Evolutionary conservation across 1,140 invertebrate genomes (phyloP).

Genomic region (Drosophila equinoxialis): DNA sequence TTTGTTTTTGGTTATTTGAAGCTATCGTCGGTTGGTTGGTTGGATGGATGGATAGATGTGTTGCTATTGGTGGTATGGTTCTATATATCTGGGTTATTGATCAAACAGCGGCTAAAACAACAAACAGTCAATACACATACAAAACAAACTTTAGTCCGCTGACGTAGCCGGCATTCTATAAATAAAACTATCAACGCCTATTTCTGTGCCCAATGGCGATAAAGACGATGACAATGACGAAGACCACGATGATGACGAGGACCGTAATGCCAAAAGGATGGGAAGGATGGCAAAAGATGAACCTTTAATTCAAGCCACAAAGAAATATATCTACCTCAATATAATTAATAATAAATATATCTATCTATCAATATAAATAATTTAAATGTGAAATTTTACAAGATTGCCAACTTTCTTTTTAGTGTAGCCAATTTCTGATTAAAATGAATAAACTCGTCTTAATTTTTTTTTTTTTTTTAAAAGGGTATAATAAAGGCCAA

Average conservation of each 20-base stretch:
- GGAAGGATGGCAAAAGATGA: constrained; percentile 4
- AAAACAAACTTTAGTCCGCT: constrained; percentile 32
- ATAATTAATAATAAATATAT: not conserved
- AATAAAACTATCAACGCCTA: constrained; percentile 40
- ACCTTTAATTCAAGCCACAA: not conserved
- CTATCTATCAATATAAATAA: not conserved
- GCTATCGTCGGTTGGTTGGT: constrained; percentile 18
- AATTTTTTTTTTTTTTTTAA: not conserved
- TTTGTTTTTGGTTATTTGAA: not conserved
- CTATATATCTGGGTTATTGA: constrained; percentile 42
- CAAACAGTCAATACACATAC: constrained; percentile 1
- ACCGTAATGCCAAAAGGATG: not conserved
- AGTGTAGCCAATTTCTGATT: not conserved
- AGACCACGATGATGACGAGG: too few relatives aligned
- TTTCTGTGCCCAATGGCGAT: constrained; percentile 20
- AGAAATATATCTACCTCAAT: not conserved
- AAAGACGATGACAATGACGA: not conserved
- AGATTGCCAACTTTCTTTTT: too few relatives aligned
- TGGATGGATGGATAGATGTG: not conserved
- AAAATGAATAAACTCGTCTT: not conserved
- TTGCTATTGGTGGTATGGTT: constrained; percentile 21
- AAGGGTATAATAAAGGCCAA: constrained; percentile 12
- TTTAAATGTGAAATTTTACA: too few relatives aligned
- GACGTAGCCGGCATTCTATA: constrained; percentile 56
- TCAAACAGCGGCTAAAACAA: constrained; percentile 50